These are phyloP conservation scores for Heloderma charlesbogerti DNA, from an alignment of 2,113 vertebrate species.

Conservation along the genomic window DNA sequence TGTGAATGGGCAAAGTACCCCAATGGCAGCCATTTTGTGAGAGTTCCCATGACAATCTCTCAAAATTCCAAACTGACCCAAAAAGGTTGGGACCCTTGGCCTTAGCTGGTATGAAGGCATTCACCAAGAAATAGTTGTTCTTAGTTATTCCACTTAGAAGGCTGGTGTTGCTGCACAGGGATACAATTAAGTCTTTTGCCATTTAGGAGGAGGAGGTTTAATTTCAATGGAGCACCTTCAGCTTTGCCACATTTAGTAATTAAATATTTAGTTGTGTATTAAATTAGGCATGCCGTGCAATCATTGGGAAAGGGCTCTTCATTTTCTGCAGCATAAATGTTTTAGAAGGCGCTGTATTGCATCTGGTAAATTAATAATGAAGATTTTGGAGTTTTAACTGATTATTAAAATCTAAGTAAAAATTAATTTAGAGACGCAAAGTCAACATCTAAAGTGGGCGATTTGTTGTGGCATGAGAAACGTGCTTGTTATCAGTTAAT, in stretches of 20 bases:
- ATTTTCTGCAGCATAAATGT: constrained; percentile 80
- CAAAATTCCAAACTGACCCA: too few relatives aligned
- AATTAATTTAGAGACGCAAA: constrained; percentile 69
- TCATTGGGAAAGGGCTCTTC: constrained; percentile 70
- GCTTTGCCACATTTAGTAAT: constrained; percentile 67
- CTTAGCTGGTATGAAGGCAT: not conserved
- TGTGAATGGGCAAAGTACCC: too few relatives aligned
- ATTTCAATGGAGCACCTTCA: constrained; percentile 70
- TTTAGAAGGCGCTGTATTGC: constrained; percentile 78
- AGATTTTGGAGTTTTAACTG: constrained; percentile 77
- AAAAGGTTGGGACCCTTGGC: too few relatives aligned
- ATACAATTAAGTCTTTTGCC: constrained; percentile 49
- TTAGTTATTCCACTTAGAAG: constrained; percentile 10
- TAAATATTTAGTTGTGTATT: constrained; percentile 78
- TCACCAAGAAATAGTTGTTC: not conserved
- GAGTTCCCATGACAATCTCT: too few relatives aligned
- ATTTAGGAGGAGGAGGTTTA: constrained; percentile 58
- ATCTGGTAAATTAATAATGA: constrained; percentile 82
- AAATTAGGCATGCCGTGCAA: constrained; percentile 73
- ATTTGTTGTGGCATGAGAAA: constrained; percentile 36
- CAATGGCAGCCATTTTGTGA: too few relatives aligned
- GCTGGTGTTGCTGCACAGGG: not conserved
- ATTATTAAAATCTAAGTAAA: constrained; percentile 75
- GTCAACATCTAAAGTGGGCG: constrained; percentile 52
- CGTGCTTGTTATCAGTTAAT: constrained; percentile 16